These are phyloP conservation scores for Ibycter americanus DNA, from an alignment of 2,797 vertebrate species.

Conservation along the genomic window DNA sequence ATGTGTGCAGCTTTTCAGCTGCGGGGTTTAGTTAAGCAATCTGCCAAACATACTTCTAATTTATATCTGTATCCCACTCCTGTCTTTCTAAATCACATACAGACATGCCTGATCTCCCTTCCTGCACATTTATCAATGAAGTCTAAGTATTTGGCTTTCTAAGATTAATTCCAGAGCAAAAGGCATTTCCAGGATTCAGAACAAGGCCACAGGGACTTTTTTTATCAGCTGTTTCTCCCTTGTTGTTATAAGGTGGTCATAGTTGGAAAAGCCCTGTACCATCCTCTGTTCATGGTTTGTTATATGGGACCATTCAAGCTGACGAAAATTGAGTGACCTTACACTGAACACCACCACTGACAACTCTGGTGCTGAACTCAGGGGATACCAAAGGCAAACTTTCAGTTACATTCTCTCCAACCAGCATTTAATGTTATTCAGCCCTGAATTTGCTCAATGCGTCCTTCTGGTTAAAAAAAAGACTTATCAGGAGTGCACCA, in stretches of 20 bases:
- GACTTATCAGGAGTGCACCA: background rate
- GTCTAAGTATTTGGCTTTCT: background rate
- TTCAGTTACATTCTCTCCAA: background rate
- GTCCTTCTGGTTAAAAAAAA: background rate
- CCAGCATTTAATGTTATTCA: background rate
- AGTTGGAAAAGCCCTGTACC: background rate
- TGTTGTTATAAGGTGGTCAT: background rate
- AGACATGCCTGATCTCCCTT: background rate
- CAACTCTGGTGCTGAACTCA: background rate
- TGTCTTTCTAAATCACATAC: background rate
- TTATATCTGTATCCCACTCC: background rate
- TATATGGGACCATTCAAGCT: background rate
- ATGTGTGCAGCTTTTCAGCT: background rate
- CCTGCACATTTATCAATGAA: background rate
- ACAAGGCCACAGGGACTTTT: background rate
- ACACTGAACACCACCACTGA: background rate
- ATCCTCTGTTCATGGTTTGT: background rate
- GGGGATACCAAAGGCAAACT: background rate
- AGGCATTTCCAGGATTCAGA: background rate
- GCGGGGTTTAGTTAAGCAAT: background rate
- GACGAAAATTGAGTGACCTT: background rate
- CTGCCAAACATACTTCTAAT: background rate
- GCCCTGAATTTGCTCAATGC: background rate
- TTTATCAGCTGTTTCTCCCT: background rate
- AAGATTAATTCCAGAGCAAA: background rate